Evolutionary conservation across 2,888 invertebrate genomes (phyloP).

Genomic region (Drosophila diplacantha): DNA sequence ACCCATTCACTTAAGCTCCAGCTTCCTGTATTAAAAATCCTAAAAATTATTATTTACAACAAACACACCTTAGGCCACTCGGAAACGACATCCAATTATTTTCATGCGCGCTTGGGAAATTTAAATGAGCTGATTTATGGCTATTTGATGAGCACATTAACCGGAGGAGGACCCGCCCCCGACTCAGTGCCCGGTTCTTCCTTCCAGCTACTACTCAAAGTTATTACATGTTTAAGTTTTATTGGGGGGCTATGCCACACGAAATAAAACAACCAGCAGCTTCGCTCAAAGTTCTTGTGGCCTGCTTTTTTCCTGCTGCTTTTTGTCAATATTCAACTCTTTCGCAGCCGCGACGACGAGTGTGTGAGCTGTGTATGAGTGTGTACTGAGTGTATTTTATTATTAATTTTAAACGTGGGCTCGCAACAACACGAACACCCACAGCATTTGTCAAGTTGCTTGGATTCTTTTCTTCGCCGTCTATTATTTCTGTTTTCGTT

Average conservation of each 20-base stretch:
- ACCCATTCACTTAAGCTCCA: slow-evolving; percentile 1
- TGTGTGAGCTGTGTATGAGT: slow-evolving; percentile 3
- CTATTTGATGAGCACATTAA: slow-evolving; percentile 66
- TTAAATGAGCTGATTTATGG: slow-evolving; percentile 72
- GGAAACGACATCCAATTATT: slow-evolving; percentile 26
- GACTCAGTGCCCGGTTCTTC: neutral
- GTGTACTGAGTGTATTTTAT: slow-evolving; percentile 58
- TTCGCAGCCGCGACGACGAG: slow-evolving; percentile 12
- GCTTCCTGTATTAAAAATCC: slow-evolving; percentile 22
- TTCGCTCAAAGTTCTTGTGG: slow-evolving; percentile 49
- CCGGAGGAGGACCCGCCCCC: slow-evolving; percentile 17
- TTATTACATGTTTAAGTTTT: slow-evolving; percentile 49
- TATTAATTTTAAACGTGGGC: slow-evolving; percentile 67
- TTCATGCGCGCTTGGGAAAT: slow-evolving; percentile 26
- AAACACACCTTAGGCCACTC: slow-evolving; percentile 47
- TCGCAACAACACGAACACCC: slow-evolving; percentile 53
- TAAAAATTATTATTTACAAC: slow-evolving; percentile 44
- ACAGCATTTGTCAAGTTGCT: slow-evolving; percentile 62
- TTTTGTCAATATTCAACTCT: slow-evolving; percentile 38
- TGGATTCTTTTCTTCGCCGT: slow-evolving; percentile 43
- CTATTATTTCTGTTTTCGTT: slow-evolving; percentile 26
- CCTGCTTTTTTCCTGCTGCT: slow-evolving; percentile 6
- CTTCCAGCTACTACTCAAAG: slow-evolving; percentile 35
- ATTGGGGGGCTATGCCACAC: slow-evolving; percentile 29
- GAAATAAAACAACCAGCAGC: slow-evolving; percentile 19